Base-by-base conservation (phyloP, 2,888 invertebrate species). In the Poecilobothrus nobilitatus region DNA sequence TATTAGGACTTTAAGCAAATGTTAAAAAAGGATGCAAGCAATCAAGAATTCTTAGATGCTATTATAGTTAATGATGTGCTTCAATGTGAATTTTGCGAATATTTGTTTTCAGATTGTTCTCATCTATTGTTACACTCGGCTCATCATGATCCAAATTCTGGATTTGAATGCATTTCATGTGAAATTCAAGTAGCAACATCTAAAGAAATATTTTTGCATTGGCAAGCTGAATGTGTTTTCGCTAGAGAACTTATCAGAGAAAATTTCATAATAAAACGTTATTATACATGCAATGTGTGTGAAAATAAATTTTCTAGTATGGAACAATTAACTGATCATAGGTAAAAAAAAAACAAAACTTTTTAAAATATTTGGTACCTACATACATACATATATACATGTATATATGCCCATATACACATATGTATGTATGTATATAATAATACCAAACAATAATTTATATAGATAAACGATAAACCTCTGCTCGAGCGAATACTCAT, bases 41-140 rank as follows among this genome's bases (percentile, higher is more conserved):
- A 37, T 12, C n/a, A 37, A 34, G n/a, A 33, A 65, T 65, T 20
- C 10, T 65, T 65, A 3, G 77, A 78, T 71, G 73, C 79, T 73
- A 72, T 78, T 1, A 75, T 81, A 2, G 68, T 81, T 18, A 75
- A 74, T 67, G 78, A 78, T 41, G 76, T 87, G 7, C 77, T 86
- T 41, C 87, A 87, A 74, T 87, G 87, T 71, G 87, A 87, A 76
- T 87, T 85, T 74, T 88, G 87, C 73, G 87, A 86, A 73, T 83
- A 83, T 63, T 82, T 85, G 0, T 88, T 86, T 73, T 82, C 84
- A 0, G 85, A 86, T 66, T 82, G 84, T 65, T 80, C 81, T 0
- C 78, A 81, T 64, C 74, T 88, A 41, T 74, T 81, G 8, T 69
- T 74, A 1, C 81, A 82, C 65, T 78, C 80, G 9, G 76, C 78